Evolutionary conservation across 1,140 invertebrate species (phyloP).

Genomic region (Portunus trituberculatus): DNA sequence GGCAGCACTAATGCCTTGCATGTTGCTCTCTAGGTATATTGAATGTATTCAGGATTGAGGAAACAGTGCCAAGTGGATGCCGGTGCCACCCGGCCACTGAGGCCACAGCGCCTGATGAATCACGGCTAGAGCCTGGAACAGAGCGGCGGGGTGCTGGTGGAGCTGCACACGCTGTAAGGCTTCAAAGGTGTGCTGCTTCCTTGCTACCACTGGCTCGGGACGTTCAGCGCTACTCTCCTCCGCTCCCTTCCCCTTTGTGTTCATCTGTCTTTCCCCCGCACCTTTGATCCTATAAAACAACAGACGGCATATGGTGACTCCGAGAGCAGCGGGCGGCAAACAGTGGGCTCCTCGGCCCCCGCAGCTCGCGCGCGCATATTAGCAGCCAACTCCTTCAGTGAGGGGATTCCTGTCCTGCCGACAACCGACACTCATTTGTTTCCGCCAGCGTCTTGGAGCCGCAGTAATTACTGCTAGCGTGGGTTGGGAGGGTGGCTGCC

Average conservation of each 20-base stretch:
- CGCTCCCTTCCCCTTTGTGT: too few relatives aligned
- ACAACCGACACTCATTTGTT: constrained; percentile 12
- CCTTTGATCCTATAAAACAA: background rate
- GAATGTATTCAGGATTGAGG: too few relatives aligned
- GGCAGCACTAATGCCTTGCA: too few relatives aligned
- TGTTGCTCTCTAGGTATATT: too few relatives aligned
- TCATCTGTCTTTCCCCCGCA: background rate
- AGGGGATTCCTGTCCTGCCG: constrained; percentile 6
- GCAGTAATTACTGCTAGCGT: constrained; percentile 33
- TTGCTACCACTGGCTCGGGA: background rate
- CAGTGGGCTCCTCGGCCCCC: background rate
- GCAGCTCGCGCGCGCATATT: constrained; percentile 20
- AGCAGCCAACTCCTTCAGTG: background rate
- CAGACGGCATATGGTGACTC: background rate
- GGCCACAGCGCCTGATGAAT: background rate
- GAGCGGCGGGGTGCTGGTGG: too few relatives aligned
- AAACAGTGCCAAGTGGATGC: too few relatives aligned
- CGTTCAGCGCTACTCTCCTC: background rate
- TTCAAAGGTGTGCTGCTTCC: background rate
- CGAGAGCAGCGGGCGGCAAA: background rate
- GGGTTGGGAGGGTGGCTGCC: constrained; percentile 16
- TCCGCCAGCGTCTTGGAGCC: constrained; percentile 25
- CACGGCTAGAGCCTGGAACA: too few relatives aligned
- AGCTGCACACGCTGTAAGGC: background rate
- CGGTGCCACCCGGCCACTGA: background rate